These are phyloP conservation scores for Coccyzus lansbergi DNA, from an alignment of 2,797 vertebrate genomes.

Conservation along the genomic window DNA sequence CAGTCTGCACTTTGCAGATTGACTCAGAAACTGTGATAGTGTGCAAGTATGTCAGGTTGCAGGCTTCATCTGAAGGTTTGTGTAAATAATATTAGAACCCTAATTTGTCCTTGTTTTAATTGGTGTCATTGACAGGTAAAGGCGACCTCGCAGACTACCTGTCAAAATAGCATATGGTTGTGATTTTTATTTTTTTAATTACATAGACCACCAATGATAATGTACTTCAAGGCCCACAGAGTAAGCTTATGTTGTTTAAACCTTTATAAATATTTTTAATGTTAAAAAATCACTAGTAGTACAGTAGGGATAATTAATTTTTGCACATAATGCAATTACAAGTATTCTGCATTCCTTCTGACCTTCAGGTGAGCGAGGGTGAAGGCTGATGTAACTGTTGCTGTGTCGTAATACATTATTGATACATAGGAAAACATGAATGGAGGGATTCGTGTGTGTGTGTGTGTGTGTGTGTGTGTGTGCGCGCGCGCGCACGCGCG, in stretches of 20 bases:
- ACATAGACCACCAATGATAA: not conserved
- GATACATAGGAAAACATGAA: not conserved
- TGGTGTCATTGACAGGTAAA: not conserved
- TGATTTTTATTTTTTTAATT: not conserved
- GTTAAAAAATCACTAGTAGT: not conserved
- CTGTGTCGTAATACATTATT: not conserved
- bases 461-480: no score
- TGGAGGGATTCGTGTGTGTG: not conserved
- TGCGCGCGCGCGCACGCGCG: no score
- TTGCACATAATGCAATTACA: not conserved
- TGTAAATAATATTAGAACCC: not conserved
- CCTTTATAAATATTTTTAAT: slow-evolving; percentile 4
- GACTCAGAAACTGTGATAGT: not conserved
- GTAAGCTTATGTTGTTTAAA: not conserved
- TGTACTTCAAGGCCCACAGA: not conserved
- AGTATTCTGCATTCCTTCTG: not conserved
- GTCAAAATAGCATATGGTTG: not conserved
- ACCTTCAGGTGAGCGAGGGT: not conserved
- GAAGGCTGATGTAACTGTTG: not conserved
- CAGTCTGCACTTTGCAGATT: not conserved
- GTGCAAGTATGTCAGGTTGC: not conserved
- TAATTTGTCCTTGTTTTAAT: not conserved
- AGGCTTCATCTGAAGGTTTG: not conserved
- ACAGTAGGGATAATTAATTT: not conserved
- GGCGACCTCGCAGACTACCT: not conserved